Percentiles rank a stretch among this genome's conserved stretches.
phyloP scores from a whole-genome alignment of 2,888 invertebrate genomes.

The Amiota minor region DNA sequence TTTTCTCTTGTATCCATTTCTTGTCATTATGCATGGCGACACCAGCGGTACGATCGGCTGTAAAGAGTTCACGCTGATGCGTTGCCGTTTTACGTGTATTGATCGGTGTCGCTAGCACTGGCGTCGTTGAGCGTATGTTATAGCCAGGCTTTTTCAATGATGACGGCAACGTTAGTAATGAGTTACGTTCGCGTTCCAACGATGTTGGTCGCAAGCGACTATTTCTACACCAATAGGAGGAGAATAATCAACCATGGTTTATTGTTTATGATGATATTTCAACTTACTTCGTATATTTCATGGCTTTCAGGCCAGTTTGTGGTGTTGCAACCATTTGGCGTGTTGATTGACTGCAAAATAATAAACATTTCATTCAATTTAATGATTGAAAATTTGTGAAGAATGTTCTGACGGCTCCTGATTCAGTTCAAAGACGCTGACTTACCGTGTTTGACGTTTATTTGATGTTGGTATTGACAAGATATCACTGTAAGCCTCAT shows the following conservation, averaged over 20 bases:
- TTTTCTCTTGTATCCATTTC: conserved; percentile 66
- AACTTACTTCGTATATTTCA: not conserved
- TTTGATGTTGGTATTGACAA: not conserved
- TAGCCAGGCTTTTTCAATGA: not conserved
- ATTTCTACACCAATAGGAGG: not conserved
- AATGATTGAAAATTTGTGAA: too few relatives aligned
- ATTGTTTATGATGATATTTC: not conserved
- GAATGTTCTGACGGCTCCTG: too few relatives aligned
- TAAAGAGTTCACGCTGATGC: conserved; percentile 32
- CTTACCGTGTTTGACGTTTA: conserved; percentile 14
- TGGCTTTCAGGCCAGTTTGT: not conserved
- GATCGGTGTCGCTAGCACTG: not conserved
- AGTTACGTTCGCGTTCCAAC: not conserved
- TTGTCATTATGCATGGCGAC: conserved; percentile 65
- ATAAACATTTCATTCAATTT: not conserved
- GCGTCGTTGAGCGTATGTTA: conserved; percentile 2
- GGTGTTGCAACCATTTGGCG: conserved; percentile 7
- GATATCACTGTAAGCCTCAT: not conserved
- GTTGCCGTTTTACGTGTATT: not conserved
- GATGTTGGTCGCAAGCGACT: not conserved
- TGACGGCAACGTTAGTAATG: not conserved
- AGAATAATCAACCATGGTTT: too few relatives aligned
- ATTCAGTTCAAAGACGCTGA: too few relatives aligned
- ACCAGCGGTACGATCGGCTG: conserved; percentile 57
- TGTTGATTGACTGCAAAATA: not conserved